phyloP scores from a whole-genome alignment of 2,888 invertebrate species.

The Rotaria sp. region DNA sequence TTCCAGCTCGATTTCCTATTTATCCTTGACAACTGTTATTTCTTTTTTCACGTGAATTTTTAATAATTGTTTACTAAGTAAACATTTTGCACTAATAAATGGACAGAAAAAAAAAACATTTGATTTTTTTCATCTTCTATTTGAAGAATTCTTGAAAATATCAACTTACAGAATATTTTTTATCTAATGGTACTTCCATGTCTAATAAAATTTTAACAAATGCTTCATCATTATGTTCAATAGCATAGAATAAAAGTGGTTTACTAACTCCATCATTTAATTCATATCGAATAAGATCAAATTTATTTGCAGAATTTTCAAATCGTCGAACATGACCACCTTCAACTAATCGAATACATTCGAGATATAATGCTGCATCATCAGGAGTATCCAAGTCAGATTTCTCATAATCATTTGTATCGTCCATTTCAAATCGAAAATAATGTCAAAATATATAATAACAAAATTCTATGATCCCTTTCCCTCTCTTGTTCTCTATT shows the following conservation, averaged over 20 bases:
- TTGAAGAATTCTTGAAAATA: too few relatives aligned
- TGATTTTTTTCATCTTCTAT: neutral
- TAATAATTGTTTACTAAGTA: neutral
- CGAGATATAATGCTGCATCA: neutral
- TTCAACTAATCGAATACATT: constrained; percentile 21
- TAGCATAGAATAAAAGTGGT: constrained; percentile 39
- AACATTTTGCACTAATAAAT: neutral
- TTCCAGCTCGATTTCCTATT: too few relatives aligned
- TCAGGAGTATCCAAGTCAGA: neutral
- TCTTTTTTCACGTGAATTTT: neutral
- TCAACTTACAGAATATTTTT: constrained; percentile 32
- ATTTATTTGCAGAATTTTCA: neutral
- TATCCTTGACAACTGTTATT: too few relatives aligned
- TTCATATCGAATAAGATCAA: neutral
- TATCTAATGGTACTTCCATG: constrained; percentile 34
- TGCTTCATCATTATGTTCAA: constrained; percentile 29
- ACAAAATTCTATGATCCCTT: neutral
- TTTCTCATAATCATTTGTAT: neutral
- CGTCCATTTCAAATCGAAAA: neutral
- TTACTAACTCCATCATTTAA: constrained; percentile 29
- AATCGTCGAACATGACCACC: neutral
- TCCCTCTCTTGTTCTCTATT: neutral
- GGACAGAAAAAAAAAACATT: neutral
- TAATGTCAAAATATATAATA: neutral
- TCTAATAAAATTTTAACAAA: constrained; percentile 33